Evolutionary conservation across 2,888 invertebrate genomes (phyloP).

Genomic region (Ophion slaviceki): DNA sequence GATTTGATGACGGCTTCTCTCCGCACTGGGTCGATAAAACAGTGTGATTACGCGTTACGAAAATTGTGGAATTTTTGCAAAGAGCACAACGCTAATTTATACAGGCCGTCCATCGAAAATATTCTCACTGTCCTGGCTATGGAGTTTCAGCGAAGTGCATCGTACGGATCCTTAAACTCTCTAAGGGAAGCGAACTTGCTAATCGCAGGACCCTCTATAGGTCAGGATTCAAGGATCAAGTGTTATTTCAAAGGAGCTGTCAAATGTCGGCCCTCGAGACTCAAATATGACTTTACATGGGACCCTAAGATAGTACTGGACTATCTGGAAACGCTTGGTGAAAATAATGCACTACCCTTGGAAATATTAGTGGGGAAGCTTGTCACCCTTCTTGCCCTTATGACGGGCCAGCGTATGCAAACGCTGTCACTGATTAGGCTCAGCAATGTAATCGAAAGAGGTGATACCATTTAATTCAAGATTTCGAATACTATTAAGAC

Average conservation of each 20-base stretch:
- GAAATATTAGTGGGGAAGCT: no score
- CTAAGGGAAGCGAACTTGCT: neutral
- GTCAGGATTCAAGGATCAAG: neutral
- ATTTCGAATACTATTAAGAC: no score
- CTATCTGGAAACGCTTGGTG: no score
- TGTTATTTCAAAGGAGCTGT: neutral
- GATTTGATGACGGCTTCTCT: constrained; percentile 54
- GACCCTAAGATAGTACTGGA: no score
- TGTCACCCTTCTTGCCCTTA: no score
- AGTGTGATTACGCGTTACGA: constrained; percentile 58
- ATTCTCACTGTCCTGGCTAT: neutral
- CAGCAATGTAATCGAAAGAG: no score
- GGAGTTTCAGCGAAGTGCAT: neutral
- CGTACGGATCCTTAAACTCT: neutral
- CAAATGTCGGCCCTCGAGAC: no score
- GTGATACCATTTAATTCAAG: no score
- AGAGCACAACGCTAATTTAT: constrained; percentile 20
- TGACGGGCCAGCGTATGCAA: no score
- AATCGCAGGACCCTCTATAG: neutral
- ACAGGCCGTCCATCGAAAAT: neutral
- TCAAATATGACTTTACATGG: no score
- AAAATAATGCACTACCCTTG: no score
- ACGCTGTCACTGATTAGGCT: no score
- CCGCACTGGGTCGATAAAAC: constrained; percentile 39
- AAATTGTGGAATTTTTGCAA: constrained; percentile 61